Evolutionary conservation across 64 coral and sea anemone genomes (phyloP), one percentile per base, ranked within the genome.

Genomic region (Acropora yongei): DNA sequence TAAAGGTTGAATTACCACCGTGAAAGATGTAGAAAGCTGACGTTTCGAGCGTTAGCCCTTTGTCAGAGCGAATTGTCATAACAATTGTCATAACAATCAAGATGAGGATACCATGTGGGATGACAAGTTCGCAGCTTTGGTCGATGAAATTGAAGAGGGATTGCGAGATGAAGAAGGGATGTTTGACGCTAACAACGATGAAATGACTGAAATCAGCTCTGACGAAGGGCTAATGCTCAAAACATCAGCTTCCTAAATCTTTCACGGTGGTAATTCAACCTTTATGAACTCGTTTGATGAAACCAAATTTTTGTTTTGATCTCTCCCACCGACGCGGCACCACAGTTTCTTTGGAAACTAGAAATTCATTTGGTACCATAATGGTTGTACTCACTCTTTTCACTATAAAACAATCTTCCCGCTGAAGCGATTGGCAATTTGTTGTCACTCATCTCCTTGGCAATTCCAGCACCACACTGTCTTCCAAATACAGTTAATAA

Each of bases 371-470:
- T 30, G 30, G 6, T 67, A 43, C 86, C 75, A 19, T 89, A 44
- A 94, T 94, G 92, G 92, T 89, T 66, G 49, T 93, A 18, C 66
- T 93, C 4, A 76, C 84, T 41, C 67, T 93, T 2, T 93, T 88
- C 55, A 77, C 91, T 9, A 60, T 93, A 47, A 93, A 93, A 87
- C 73, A 93, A 93, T 45, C 73, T 93, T 46, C 60, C 91, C 13
- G 84, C 74, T 12, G 84, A 87, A 66, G 91, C 91, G 1, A 80
- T 88, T 10, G 20, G 47, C 16, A 44, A 78, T 57, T 76, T 93
- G 9, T 46, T 93, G 44, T 43, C 48, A 30, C 72, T 93, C 10
- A 19, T 93, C 41, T 71, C 84, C 44, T 55, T 93, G 57, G 2
- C 74, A 44, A 60, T 93, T 58, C 91, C 84, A 53, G 14, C 61